These are phyloP conservation scores for Heliconius hermathena DNA, from an alignment of 1,140 invertebrate species.

Conservation along the genomic window DNA sequence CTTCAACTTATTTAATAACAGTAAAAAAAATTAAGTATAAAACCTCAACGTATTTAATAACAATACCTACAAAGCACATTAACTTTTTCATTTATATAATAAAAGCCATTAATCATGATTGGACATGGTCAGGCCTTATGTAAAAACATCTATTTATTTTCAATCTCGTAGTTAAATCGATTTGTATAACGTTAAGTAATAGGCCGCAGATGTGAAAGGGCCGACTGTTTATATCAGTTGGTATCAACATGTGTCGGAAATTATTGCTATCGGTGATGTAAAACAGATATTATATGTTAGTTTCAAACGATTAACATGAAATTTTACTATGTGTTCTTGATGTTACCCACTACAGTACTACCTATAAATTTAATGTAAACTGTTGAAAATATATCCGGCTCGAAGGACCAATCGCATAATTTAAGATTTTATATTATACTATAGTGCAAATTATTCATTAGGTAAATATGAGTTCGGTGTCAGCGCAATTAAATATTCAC, in stretches of 20 bases:
- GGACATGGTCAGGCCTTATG: background rate
- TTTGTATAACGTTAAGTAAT: slow-evolving; percentile 15
- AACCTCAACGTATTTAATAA: background rate
- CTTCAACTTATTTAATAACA: background rate
- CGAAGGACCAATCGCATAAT: background rate
- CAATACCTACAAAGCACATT: background rate
- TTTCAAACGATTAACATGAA: slow-evolving; percentile 3
- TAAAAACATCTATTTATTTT: slow-evolving; percentile 3
- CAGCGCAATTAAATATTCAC: background rate
- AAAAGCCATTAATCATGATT: background rate
- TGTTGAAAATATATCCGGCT: background rate
- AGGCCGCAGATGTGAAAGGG: slow-evolving; percentile 20
- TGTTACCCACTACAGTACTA: background rate
- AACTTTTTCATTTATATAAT: slow-evolving; percentile 1
- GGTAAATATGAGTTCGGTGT: background rate
- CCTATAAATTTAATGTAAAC: background rate
- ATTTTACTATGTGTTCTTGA: background rate
- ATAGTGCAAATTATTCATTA: background rate
- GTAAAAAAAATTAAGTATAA: background rate
- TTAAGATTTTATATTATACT: background rate
- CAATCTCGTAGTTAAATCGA: background rate
- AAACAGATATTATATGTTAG: slow-evolving; percentile 4
- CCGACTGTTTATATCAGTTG: background rate
- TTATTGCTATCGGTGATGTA: background rate
- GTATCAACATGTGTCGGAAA: slow-evolving; percentile 16